Percentiles rank a stretch among this genome's conserved stretches.
Evolutionary conservation across 35 echinoderm and acorn worm species (phyloP).

Genomic region (Anneissia japonica): DNA sequence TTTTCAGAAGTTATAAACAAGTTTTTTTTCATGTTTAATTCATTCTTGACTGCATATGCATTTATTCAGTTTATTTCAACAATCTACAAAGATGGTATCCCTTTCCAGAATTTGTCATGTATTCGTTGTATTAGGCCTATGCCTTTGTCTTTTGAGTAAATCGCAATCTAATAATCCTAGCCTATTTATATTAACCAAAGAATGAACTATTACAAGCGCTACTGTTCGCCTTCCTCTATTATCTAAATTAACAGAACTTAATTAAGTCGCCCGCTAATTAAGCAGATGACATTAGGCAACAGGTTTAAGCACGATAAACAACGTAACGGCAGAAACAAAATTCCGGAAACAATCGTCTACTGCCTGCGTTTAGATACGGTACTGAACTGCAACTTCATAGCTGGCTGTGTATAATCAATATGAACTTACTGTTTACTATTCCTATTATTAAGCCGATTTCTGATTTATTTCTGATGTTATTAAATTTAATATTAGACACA

Average conservation of each 20-base stretch:
- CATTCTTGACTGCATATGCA: too few species aligned
- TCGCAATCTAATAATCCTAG: background rate
- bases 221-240: background rate
- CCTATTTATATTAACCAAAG: background rate
- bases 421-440: background rate
- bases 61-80: too few species aligned
- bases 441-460: background rate
- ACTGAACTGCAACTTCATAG: too few species aligned
- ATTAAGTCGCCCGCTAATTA: background rate
- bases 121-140: too few species aligned
- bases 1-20: too few species aligned
- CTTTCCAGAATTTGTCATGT: too few species aligned
- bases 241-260: background rate
- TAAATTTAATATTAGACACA: background rate
- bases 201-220: background rate
- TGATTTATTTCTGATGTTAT: background rate
- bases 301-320: background rate
- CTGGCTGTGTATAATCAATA: background rate
- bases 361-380: too few species aligned
- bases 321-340: background rate
- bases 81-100: too few species aligned
- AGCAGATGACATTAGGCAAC: background rate
- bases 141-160: background rate
- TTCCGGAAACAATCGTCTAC: background rate
- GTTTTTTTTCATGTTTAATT: too few species aligned